Conservation (phyloP, 2,888 invertebrate genomes). For the Drosophila eohydei region DNA sequence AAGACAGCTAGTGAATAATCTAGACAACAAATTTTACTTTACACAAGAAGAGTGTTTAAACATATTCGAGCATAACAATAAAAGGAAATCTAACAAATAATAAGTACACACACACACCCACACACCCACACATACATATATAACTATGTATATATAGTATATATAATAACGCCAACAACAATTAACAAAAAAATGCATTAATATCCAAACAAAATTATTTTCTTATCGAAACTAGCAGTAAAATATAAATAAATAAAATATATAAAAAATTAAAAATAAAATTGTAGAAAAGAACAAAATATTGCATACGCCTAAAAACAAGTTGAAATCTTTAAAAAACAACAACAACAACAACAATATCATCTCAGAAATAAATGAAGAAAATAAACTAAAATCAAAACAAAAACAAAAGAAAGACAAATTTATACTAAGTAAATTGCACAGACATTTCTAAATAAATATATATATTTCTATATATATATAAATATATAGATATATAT, state of each 20-base stretch:
- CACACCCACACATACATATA: neutral
- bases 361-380: conserved; percentile 32
- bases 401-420: conserved; percentile 3
- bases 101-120: conserved; percentile 11
- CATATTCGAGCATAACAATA: conserved; percentile 51
- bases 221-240: conserved; percentile 80
- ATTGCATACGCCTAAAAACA: neutral
- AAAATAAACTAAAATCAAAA: conserved; percentile 12
- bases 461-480: neutral
- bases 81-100: conserved; percentile 20
- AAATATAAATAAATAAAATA: conserved; percentile 46
- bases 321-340: neutral
- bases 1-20: conserved; percentile 53
- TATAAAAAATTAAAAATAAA: conserved; percentile 16
- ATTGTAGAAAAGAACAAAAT: conserved; percentile 6
- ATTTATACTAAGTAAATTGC: conserved; percentile 18
- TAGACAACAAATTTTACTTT: conserved; percentile 69
- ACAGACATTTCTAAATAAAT: conserved; percentile 2
- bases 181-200: conserved; percentile 31
- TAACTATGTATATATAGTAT: neutral
- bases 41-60: conserved; percentile 46
- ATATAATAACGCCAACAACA: conserved; percentile 37
- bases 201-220: conserved; percentile 62
- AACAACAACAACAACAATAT: conserved; percentile 25
- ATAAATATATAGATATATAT: neutral